phyloP scores from a whole-genome alignment of 2,113 vertebrate genomes.

The Elanus axillaris region DNA sequence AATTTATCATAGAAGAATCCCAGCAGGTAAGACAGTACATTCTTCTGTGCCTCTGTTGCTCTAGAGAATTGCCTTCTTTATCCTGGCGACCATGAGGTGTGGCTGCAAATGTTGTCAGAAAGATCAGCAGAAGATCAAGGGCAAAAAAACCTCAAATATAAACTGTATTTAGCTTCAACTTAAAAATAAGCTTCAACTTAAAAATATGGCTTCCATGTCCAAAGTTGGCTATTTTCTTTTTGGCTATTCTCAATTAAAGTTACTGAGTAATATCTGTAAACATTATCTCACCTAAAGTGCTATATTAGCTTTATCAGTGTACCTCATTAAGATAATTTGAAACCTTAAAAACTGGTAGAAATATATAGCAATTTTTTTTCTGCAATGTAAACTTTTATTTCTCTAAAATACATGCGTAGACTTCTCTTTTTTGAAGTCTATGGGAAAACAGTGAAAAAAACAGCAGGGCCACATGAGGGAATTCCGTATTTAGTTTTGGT shows the following conservation, averaged over 20 bases:
- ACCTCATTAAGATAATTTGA: neutral
- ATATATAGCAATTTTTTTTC: neutral
- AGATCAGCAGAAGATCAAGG: neutral
- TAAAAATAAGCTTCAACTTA: neutral
- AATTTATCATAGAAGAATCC: neutral
- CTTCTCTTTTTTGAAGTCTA: neutral
- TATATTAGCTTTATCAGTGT: neutral
- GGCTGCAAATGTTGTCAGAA: neutral
- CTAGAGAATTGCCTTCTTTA: neutral
- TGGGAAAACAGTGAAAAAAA: constrained; percentile 5
- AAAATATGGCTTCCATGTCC: neutral
- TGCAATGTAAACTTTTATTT: neutral
- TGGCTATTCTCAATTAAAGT: neutral
- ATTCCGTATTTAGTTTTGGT: constrained; percentile 33
- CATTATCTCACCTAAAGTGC: neutral
- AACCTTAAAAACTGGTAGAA: neutral
- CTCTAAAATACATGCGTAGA: neutral
- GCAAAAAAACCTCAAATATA: neutral
- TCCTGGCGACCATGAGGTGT: neutral
- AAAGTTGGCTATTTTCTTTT: neutral
- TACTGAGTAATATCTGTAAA: neutral
- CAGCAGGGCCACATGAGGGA: constrained; percentile 11
- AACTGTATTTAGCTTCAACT: neutral
- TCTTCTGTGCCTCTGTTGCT: neutral
- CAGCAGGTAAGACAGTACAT: neutral